phyloP scores from a whole-genome alignment of 2,113 vertebrate genomes.

The Dasyprocta punctata region DNA sequence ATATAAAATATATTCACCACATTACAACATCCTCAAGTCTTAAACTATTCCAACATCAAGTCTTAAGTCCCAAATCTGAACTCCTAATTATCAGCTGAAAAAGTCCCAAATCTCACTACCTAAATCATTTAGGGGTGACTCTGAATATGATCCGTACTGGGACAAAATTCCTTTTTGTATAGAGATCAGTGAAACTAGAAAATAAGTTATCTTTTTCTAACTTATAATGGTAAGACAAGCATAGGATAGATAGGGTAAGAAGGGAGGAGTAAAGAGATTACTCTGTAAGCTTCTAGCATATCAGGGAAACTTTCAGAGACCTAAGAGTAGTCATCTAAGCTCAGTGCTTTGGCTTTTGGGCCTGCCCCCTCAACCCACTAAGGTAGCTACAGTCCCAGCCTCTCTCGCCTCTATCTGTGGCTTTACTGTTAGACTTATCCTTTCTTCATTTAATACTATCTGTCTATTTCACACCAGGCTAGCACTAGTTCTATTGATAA shows the following conservation, averaged over 20 bases:
- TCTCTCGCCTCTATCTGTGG: not conserved
- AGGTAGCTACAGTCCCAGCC: not conserved
- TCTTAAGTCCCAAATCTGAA: not conserved
- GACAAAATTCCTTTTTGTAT: not conserved
- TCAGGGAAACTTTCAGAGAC: conserved; percentile 4
- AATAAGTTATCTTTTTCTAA: conserved; percentile 8
- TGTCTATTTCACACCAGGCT: conserved; percentile 9
- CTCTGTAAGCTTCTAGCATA: not conserved
- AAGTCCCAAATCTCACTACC: not conserved
- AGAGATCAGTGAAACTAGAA: not conserved
- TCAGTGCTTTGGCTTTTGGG: not conserved
- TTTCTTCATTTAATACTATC: conserved; percentile 36
- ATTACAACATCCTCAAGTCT: not conserved
- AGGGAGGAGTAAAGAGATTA: not conserved
- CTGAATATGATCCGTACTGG: not conserved
- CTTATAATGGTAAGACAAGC: not conserved
- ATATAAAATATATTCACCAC: not conserved
- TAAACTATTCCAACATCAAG: not conserved
- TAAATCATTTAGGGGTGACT: not conserved
- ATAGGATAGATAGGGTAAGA: not conserved
- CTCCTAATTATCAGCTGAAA: conserved; percentile 37
- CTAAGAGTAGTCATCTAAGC: not conserved
- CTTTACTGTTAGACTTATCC: not conserved
- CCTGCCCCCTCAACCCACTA: not conserved
- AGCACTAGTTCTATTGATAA: not conserved